Percentiles rank a stretch among this genome's conserved stretches.
phyloP scores from a whole-genome alignment of 2,797 vertebrate genomes.

The Etheostoma perlongum region DNA sequence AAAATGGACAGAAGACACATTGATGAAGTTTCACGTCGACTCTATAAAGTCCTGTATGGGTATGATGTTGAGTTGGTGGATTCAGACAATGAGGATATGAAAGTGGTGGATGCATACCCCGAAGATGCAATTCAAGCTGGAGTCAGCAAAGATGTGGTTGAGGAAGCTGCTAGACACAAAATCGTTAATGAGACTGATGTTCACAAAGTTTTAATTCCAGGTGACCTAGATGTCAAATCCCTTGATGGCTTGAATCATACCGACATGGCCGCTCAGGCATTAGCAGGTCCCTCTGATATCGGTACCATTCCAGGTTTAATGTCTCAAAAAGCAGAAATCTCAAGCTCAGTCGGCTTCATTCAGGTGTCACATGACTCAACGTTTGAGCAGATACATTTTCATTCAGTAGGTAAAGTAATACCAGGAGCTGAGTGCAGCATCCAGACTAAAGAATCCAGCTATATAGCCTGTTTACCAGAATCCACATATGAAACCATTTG shows the following conservation, averaged over 20 bases:
- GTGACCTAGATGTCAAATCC: conserved; percentile 37
- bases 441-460: conserved; percentile 6
- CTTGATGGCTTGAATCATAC: conserved; percentile 15
- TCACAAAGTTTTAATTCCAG: conserved; percentile 33
- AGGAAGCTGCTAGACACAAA: conserved; percentile 12
- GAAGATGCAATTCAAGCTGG: conserved; percentile 40
- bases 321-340: conserved; percentile 22
- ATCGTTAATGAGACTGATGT: conserved; percentile 24
- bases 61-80: conserved; percentile 51
- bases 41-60: conserved; percentile 82
- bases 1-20: conserved; percentile 54
- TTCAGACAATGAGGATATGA: conserved; percentile 44
- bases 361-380: conserved; percentile 72
- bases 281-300: conserved; percentile 25
- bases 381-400: conserved; percentile 24
- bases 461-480: conserved; percentile 23
- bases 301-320: conserved; percentile 27
- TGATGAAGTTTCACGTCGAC: conserved; percentile 77
- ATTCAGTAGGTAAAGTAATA: conserved; percentile 30
- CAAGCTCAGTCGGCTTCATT: conserved; percentile 25
- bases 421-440: conserved; percentile 16
- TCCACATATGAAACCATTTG: conserved; percentile 28
- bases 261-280: conserved; percentile 21
- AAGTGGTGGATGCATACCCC: conserved; percentile 5
- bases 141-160: conserved; percentile 36